Conservation (phyloP, 2,888 invertebrate genomes). For the Automeris io region DNA sequence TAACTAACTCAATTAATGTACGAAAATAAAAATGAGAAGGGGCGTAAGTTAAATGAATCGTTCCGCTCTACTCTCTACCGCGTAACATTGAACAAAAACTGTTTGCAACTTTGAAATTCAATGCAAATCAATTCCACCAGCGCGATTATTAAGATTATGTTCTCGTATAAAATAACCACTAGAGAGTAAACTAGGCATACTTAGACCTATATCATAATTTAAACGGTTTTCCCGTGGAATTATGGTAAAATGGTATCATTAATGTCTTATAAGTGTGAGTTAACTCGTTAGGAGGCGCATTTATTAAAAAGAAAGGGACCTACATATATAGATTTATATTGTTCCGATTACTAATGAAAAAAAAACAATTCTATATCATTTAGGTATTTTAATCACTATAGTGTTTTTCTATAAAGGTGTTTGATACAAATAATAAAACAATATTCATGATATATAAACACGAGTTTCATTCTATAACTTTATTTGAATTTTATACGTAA, state of each 20-base stretch:
- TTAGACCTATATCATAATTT: constrained; percentile 39
- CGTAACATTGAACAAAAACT: background rate
- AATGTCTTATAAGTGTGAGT: background rate
- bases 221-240: constrained; percentile 46
- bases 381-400: too few relatives aligned
- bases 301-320: background rate
- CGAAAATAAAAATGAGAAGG: background rate
- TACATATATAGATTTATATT: background rate
- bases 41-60: background rate
- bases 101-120: background rate
- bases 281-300: background rate
- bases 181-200: constrained; percentile 30
- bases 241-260: constrained; percentile 36
- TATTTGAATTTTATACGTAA: too few relatives aligned
- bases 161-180: constrained; percentile 39
- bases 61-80: background rate
- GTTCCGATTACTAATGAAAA: too few relatives aligned
- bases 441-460: too few relatives aligned
- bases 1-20: constrained; percentile 48
- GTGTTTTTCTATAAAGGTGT: too few relatives aligned
- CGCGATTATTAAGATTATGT: constrained; percentile 30
- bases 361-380: too few relatives aligned
- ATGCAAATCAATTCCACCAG: constrained; percentile 35
- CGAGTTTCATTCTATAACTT: too few relatives aligned
- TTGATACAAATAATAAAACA: too few relatives aligned